Evolutionary conservation across 2,888 invertebrate genomes (phyloP), one percentile per base, ranked within the genome.

Genomic region (Notodonta ziczac): DNA sequence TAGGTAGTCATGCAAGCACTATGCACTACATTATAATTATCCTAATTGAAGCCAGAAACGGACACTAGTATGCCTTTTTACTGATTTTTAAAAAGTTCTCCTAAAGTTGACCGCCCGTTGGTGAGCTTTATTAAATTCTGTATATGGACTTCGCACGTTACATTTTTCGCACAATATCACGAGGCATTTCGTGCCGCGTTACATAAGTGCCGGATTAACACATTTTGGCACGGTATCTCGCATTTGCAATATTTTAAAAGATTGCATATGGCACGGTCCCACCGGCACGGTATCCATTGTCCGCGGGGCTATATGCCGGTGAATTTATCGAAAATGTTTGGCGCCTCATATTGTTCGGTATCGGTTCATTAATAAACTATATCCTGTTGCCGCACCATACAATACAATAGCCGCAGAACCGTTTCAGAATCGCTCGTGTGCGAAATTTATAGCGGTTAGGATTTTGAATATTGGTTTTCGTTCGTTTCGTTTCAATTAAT

Each of bases 291-390:
- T 79, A 76, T 78, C 81, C 85, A 86, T 88, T 87, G 87, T 88
- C 80, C 85, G 76, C 78, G 71, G 81, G 80, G 81, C 76, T 77
- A 80, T 86, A 84, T 84, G 81, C 78, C 4, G 63, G 73, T 72
- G 76, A 85, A 88, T 87, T 89, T 87, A 89, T 89, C 82, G 84
- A 80, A 83, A 81, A 75, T 77, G 80, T 80, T 83, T 76, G 77
- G 77, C 77, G 78, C 71, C 76, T 83, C 82, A 85, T 87, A 86
- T 85, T 84, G 82, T 78, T 79, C 82, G 82, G 76, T 86, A 88
- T 87, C 82, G 81, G 85, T 87, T 87, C 85, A 88, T 89, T 88
- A 89, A 89, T 89, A 87, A 87, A 89, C 86, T 86, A 85, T 84
- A 86, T 81, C 77, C 82, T 79, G 81, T 82, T 82, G 80, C 82